Percentiles rank a stretch among this genome's conserved stretches.
Evolutionary conservation across 2,888 invertebrate genomes (phyloP).

Genomic region (Drosophila pegasa): DNA sequence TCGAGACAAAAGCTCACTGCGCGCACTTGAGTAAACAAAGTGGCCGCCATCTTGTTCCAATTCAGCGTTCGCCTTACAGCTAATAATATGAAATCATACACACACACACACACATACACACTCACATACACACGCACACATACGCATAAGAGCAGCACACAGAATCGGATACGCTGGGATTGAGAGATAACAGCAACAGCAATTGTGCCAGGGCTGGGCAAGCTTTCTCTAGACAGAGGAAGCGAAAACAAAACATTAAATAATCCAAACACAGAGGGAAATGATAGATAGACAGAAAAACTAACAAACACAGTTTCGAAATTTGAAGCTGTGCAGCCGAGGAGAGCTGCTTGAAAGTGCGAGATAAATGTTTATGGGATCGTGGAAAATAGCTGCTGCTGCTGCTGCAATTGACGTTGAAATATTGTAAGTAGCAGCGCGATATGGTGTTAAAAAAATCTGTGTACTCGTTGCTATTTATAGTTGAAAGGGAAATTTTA

Average conservation of each 20-base stretch:
- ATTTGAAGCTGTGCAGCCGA: slow-evolving; percentile 20
- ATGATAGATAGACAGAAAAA: slow-evolving; percentile 60
- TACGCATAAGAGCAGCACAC: slow-evolving; percentile 13
- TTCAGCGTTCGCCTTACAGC: slow-evolving; percentile 45
- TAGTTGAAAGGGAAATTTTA: slow-evolving; percentile 22
- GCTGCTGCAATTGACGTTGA: slow-evolving; percentile 26
- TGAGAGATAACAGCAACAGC: slow-evolving; percentile 40
- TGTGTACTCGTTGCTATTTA: slow-evolving; percentile 28
- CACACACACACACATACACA: slow-evolving; percentile 26
- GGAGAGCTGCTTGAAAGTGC: slow-evolving; percentile 29
- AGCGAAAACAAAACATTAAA: slow-evolving; percentile 58
- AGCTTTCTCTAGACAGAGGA: slow-evolving; percentile 45
- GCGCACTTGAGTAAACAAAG: slow-evolving; percentile 57
- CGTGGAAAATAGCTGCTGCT: slow-evolving; percentile 3
- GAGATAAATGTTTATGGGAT: slow-evolving; percentile 18
- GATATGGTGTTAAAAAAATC: slow-evolving; percentile 8
- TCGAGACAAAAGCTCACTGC: slow-evolving; percentile 33
- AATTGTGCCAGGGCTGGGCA: slow-evolving; percentile 28
- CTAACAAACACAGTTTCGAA: slow-evolving; percentile 33
- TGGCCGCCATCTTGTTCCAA: slow-evolving; percentile 58
- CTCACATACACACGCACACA: slow-evolving; percentile 27
- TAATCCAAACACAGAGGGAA: slow-evolving; percentile 54
- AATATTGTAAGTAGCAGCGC: slow-evolving; percentile 19
- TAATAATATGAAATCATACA: slow-evolving; percentile 33
- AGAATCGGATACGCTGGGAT: slow-evolving; percentile 41